phyloP scores from a whole-genome alignment of 2,888 invertebrate genomes.

The Himalopsyche kuldschensis region DNA sequence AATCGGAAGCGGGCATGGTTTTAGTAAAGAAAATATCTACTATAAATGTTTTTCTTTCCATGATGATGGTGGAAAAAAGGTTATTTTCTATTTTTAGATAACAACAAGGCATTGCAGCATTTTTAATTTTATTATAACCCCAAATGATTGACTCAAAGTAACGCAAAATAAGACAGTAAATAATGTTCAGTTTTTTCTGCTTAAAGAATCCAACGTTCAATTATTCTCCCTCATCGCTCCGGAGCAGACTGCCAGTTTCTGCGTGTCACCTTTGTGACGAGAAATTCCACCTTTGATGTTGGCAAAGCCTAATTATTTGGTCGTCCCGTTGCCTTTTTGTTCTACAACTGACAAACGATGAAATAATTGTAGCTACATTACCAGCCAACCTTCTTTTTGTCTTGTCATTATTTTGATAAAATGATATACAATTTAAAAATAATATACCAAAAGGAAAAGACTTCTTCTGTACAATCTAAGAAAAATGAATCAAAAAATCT shows the following conservation, averaged over 20 bases:
- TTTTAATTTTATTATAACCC: no score
- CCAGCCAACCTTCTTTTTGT: not conserved
- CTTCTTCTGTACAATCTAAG: not conserved
- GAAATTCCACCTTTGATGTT: constrained; percentile 20
- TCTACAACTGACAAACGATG: constrained; percentile 11
- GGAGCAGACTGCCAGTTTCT: not conserved
- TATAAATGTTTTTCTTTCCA: no score
- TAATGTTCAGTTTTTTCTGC: not conserved
- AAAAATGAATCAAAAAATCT: no score
- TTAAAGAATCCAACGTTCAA: constrained; percentile 11
- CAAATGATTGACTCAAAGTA: no score
- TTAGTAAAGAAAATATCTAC: no score
- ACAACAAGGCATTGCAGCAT: no score
- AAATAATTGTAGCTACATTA: constrained; percentile 7
- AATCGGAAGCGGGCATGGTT: no score
- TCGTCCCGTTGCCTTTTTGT: constrained; percentile 9
- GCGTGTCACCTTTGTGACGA: not conserved
- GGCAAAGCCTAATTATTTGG: constrained; percentile 19
- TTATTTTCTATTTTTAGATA: no score
- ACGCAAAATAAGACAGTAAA: no score
- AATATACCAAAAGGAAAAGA: not conserved
- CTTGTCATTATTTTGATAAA: not conserved
- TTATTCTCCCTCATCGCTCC: constrained; percentile 18
- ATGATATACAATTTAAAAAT: not conserved
- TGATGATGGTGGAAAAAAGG: no score